Evolutionary conservation across 2,113 vertebrate species (phyloP), one percentile per base, ranked within the genome.

Genomic region (Neoarius graeffei): DNA sequence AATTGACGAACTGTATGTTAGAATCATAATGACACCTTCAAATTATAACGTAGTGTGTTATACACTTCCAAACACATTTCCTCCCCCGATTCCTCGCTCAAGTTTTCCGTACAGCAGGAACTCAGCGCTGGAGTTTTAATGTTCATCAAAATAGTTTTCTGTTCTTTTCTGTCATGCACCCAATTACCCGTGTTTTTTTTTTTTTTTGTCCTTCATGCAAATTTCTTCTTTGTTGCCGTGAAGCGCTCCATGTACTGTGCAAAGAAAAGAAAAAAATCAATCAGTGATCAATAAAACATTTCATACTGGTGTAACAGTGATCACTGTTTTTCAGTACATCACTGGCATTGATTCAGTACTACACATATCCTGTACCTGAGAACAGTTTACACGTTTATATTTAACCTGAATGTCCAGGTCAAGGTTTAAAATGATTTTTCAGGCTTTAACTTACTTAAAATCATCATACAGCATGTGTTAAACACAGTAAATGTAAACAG

Each of bases 151-250:
- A 52, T 62, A 35, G 35, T 62, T 57, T 14, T 27, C 35, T 64
- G 8, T 0, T 17, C 23, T 64, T 25, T n/a, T 27, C 57, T 5
- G 27, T 19, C 30, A 6, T 77, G 23, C n/a, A 11, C 42, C 11
- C 1, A 1, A 27, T 59, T 23, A 60, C 27, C 79, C 7, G 25
- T n/a, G 27, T 69, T 1, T 11, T 74, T 74, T 20, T 19, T 15
- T 35, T 9, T 52, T 77, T 56, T 42, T 0, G 1, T 35, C 10
- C 11, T 90, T 99, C 96, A 99, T 20, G 96, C 91, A 93, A 99
- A 99, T 93, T 99, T 99, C 96, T 99, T 99, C 95, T 98, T 99
- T 27, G 97, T 99, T 87, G 98, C 98, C 7, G 98, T 99, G 93
- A 98, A 99, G 84, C 98, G 96, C 89, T 99, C 98, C 98, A 99